Evolutionary conservation across 2,797 vertebrate species (phyloP).

Genomic region (Urophycis tenuis): DNA sequence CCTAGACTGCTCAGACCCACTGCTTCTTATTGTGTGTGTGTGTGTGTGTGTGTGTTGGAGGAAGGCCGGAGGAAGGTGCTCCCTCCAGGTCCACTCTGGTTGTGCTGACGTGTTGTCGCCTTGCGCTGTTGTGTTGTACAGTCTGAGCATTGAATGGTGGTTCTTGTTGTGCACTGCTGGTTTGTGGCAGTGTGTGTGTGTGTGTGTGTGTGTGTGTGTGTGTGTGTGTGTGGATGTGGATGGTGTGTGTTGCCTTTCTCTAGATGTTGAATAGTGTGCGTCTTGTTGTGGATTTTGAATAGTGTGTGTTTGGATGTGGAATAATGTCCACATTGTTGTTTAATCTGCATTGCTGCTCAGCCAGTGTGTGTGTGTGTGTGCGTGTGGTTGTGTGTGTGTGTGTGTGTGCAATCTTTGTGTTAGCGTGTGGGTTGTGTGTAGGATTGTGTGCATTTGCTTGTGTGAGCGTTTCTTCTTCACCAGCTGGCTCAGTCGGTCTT

Average conservation of each 20-base stretch:
- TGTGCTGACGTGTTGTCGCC: conserved; percentile 27
- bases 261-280: conserved; percentile 3
- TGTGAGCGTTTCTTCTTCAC: conserved; percentile 3
- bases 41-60: no score
- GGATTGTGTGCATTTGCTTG: not conserved
- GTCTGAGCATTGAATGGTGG: conserved; percentile 24
- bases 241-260: conserved; percentile 14
- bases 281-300: not conserved
- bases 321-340: conserved; percentile 52
- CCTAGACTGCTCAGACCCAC: no score
- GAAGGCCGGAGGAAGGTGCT: conserved; percentile 6
- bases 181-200: conserved; percentile 3
- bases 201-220: conserved; percentile 1
- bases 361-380: conserved; percentile 7
- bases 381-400: conserved; percentile 15
- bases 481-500: not conserved
- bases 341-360: conserved; percentile 31
- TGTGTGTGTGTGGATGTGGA: not conserved
- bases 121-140: conserved; percentile 11
- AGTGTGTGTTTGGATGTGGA: conserved; percentile 20
- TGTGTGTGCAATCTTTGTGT: conserved; percentile 15
- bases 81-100: conserved; percentile 21
- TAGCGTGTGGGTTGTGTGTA: conserved; percentile 2
- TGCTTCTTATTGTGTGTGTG: no score
- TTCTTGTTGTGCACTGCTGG: conserved; percentile 5